Evolutionary conservation across 2,797 vertebrate species (phyloP), one percentile per base, ranked within the genome.

Genomic region (Darevskia nairensis): DNA sequence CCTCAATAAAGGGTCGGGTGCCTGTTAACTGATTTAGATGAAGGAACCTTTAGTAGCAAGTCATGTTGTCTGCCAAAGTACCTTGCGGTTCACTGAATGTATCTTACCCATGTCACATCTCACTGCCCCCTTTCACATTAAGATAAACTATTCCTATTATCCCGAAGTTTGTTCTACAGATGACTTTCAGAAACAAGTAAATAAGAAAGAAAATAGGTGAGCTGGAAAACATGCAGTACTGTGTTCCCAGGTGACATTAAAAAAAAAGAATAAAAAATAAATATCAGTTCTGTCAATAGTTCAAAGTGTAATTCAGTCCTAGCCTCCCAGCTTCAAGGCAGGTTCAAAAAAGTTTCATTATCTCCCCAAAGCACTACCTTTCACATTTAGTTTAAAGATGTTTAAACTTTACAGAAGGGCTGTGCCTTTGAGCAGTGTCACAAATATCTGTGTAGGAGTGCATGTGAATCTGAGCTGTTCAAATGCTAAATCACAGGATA

Each of bases 151-250:
- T 84, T 41, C n/a, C 46, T 23, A 9, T 80, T 90, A 55, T 79
- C 86, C 29, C 15, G 19, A 84, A 84, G 13, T 86, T 88, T 32
- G 32, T 68, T 68, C 61, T 74, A 0, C 13, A 3, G 71, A 61
- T 17, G 86, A 82, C 1, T 82, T 80, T 88, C 19, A 89, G 19
- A 75, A 87, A 80, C 0, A 15, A 68, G 2, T 61, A 72, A 3
- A 46, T n/a, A 66, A 81, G 19, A 81, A 35, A 44, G 21, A 87
- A 66, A 44, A 1, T 75, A 86, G 4, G 50, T 50, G 64, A 25
- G 11, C 13, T 75, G 84, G 69, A 89, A 91, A 8, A 55, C 4
- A 46, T 75, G 55, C 83, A 86, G 87, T 3, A 61, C 71, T 32
- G n/a, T 64, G 50, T 32, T 88, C 79, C 23, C 87, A 27, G 69